Base-by-base conservation (phyloP, 64 coral and sea anemone genomes). In the Montipora sp. region DNA sequence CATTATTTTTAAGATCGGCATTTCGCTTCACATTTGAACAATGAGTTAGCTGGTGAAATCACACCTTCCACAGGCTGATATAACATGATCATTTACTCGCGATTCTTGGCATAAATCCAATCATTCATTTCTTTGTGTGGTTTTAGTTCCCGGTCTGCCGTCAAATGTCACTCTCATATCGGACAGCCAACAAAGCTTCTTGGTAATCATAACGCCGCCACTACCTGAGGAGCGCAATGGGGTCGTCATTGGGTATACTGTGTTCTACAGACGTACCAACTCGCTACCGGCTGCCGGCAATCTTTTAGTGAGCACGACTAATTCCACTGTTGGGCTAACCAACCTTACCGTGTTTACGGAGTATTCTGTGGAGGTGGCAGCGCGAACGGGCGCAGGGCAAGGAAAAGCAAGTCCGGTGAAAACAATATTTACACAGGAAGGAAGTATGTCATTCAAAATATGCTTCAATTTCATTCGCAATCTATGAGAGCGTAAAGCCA, bases 121-220 rank as follows among this genome's bases (percentile, higher is more conserved):
- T 55, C 51, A 55, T 55, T 5, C 10, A 10, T 10, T 55, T 55
- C 13, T 63, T 15, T 63, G 9, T 15, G 19, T 20, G 12, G 19
- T 84, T 88, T 47, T 15, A 97, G 95, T 77, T 16, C 95, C 95
- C 57, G 89, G 77, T 20, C 83, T 88, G 5, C 95, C 95, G 21
- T 70, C 47, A 18, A 89, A 44, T 79, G 77, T 97, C 7, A 90
- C 53, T 10, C 63, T 94, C 61, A 53, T 47, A 0, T 83, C 82
- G 15, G 47, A 76, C 6, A 79, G 81, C 70, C 83, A 91, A 74
- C 73, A 27, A 1, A 91, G 88, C 48, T 84, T 97, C 18, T 16
- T 91, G 5, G 89, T 94, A 1, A 83, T 45, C 83, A 92, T 97
- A 7, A 74, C 68, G 9, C 73, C 82, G 13, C 95, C 95, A 13